Evolutionary conservation across 2,113 vertebrate genomes (phyloP), one percentile per base, ranked within the genome.

Genomic region (Cavia porcellus): DNA sequence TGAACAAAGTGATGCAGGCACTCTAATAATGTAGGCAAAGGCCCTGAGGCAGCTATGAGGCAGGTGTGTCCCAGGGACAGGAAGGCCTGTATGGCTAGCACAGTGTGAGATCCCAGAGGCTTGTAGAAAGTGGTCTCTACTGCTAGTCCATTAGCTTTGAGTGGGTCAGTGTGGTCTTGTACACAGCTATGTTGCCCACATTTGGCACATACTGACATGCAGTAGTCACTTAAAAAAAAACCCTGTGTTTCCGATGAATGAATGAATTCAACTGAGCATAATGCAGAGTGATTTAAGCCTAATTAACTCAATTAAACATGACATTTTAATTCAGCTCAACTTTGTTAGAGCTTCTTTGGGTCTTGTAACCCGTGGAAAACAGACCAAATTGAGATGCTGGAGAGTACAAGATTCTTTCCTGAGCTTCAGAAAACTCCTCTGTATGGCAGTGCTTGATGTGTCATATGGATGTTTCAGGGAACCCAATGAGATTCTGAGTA

Each of bases 221-320:
- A 45, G 85, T 17, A 68, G 68, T 25, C 74, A 74, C 47, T 89
- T 70, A 82, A 52, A 92, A 70, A 77, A 70, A 70, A 38, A 15
- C 1, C 25, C 35, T 47, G 30, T 35, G 84, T 96, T 97, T 55
- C 72, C 45, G 75, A 35, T 85, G 70, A 79, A 92, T 59, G 82
- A 90, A 74, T 52, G 38, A 57, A 88, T 95, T 94, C 19, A 81
- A 62, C 7, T 72, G 85, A 95, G 61, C 42, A 45, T 81, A 59
- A 83, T 79, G 77, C 81, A 90, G 90, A 72, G 64, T 72, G 61
- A 95, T 94, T 89, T 61, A 79, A 96, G 11, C 42, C 38, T 81
- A 90, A 84, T 86, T 81, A 68, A 25, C 68, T 68, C 68, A 62
- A 87, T 91, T 90, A 95, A 93, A 74, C 57, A 74, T 38, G 57